Conservation (phyloP, 53 echinoderm and acorn worm species). For the Echinarachnius parma region DNA sequence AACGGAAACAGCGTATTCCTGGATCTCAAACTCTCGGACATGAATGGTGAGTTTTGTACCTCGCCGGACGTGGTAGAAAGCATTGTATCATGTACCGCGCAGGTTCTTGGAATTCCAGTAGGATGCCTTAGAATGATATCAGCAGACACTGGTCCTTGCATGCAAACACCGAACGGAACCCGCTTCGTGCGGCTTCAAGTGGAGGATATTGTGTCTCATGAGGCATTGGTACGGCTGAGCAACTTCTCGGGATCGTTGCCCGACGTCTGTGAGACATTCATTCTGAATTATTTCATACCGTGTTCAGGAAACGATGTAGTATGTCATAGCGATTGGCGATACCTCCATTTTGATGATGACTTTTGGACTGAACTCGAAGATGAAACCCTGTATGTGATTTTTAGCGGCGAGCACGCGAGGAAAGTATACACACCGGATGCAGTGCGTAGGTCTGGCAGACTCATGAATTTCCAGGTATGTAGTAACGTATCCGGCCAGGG, state of each 20-base stretch:
- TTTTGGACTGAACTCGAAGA: too few species aligned
- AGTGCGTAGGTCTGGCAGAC: background rate
- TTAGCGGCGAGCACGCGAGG: background rate
- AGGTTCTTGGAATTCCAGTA: background rate
- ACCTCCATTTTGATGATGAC: too few species aligned
- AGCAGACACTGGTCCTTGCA: background rate
- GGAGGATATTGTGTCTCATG: too few species aligned
- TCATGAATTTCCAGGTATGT: conserved; percentile 3
- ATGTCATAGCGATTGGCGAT: too few species aligned
- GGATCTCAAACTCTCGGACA: background rate
- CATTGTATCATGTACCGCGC: background rate
- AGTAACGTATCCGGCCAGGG: background rate
- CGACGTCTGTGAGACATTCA: too few species aligned
- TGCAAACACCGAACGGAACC: too few species aligned
- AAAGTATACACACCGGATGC: background rate
- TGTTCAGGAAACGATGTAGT: too few species aligned
- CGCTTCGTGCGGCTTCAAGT: too few species aligned
- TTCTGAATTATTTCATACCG: too few species aligned
- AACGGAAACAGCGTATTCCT: background rate
- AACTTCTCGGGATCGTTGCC: too few species aligned
- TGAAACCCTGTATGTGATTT: background rate
- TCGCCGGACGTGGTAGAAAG: background rate
- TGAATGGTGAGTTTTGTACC: background rate
- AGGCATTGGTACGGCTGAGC: too few species aligned
- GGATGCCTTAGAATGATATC: background rate